Evolutionary conservation across 53 echinoderm and acorn worm genomes (phyloP).

Genomic region (Paracentrotus lividus): DNA sequence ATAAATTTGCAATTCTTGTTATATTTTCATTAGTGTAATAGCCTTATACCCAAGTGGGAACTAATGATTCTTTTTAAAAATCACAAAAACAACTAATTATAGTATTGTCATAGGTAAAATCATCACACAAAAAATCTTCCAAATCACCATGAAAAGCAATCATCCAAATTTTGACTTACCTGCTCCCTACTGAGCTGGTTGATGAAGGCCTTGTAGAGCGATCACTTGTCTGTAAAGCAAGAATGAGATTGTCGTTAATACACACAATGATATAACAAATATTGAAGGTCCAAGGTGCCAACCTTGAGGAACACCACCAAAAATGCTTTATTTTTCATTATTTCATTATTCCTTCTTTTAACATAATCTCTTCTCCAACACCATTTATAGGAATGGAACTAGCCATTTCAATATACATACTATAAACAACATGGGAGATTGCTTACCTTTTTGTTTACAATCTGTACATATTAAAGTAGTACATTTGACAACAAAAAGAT

Average conservation of each 20-base stretch:
- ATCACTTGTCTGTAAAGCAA: constrained; percentile 47
- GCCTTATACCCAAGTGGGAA: too few species aligned
- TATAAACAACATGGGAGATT: too few species aligned
- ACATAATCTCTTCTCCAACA: neutral
- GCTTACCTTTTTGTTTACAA: too few species aligned
- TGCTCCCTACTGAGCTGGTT: constrained; percentile 68
- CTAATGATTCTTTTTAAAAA: neutral
- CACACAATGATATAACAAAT: neutral
- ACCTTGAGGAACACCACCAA: neutral
- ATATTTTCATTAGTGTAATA: too few species aligned
- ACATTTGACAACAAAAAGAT: too few species aligned
- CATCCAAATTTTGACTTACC: constrained; percentile 31
- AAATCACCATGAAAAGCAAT: neutral
- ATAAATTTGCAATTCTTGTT: too few species aligned
- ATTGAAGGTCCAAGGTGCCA: neutral
- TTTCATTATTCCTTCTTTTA: neutral
- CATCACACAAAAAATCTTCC: too few species aligned
- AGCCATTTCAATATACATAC: neutral
- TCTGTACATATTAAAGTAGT: too few species aligned
- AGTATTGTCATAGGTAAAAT: neutral
- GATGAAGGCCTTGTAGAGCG: constrained; percentile 63
- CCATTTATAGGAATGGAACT: neutral
- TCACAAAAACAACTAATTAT: neutral
- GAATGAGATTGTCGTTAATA: neutral
- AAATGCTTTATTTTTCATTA: neutral